These are phyloP conservation scores for Apotomis capreana DNA, from an alignment of 2,888 invertebrate genomes.

Conservation along the genomic window DNA sequence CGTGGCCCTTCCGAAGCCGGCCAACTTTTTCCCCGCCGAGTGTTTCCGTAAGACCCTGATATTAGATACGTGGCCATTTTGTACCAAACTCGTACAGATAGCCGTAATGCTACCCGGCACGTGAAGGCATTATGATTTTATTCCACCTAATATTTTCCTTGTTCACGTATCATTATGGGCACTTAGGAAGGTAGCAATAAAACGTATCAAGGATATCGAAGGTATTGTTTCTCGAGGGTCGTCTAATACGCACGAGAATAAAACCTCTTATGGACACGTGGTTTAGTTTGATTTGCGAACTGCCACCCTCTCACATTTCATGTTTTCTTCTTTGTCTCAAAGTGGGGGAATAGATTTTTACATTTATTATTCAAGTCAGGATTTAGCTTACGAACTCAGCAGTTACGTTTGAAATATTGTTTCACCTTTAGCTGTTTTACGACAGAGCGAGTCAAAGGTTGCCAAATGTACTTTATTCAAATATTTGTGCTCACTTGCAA, in stretches of 20 bases:
- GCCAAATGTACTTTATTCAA: constrained; percentile 11
- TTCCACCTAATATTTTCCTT: constrained; percentile 40
- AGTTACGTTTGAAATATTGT: constrained; percentile 14
- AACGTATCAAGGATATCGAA: constrained; percentile 30
- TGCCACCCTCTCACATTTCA: neutral
- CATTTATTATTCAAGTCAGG: constrained; percentile 20
- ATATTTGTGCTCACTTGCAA: neutral
- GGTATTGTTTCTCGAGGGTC: constrained; percentile 34
- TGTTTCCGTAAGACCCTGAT: constrained; percentile 38
- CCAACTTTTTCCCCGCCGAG: constrained; percentile 38
- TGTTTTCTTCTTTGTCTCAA: neutral
- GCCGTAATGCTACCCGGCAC: constrained; percentile 37
- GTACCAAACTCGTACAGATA: constrained; percentile 36
- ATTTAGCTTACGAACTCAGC: constrained; percentile 1
- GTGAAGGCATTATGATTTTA: constrained; percentile 42
- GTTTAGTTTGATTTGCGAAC: constrained; percentile 2
- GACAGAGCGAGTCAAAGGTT: constrained; percentile 13
- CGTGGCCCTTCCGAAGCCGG: constrained; percentile 16
- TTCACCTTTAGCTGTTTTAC: constrained; percentile 1
- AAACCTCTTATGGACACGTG: neutral
- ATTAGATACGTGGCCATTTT: constrained; percentile 41
- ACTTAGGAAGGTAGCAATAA: constrained; percentile 36
- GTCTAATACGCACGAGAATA: constrained; percentile 18
- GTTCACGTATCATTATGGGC: constrained; percentile 40
- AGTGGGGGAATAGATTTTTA: neutral